Evolutionary conservation across 2,797 vertebrate species (phyloP), one percentile per base, ranked within the genome.

Genomic region (Sciurus vulgaris): DNA sequence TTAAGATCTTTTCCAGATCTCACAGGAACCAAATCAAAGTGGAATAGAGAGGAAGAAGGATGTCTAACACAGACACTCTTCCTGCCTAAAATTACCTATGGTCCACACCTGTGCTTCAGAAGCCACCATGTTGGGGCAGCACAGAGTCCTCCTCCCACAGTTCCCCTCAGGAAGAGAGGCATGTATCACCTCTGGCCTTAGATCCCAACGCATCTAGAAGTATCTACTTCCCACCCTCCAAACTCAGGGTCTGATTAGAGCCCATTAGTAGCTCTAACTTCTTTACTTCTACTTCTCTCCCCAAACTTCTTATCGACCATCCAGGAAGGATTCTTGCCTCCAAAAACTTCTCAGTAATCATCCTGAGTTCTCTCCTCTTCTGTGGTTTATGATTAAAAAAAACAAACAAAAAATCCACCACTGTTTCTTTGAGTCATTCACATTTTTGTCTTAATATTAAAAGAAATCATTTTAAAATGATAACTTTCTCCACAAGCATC

Each of bases 381-480:
- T 96, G 49, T 90, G n/a, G 10, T 72, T 82, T 74, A 15, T 77
- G 22, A 49, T 17, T 82, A 30, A 18, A 33, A 41, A 24, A 88
- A 51, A 79, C 18, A 61, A 72, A 7, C 38, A 38, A 24, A 41
- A 33, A 18, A 79, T 17, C 26, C 1, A 15, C n/a, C 17, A 35
- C 6, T 54, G 77, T 82, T 85, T 18, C 18, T 87, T 93, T 65
- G 26, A 72, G 24, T 26, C 18, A 56, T 35, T 93, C 74, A 35
- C 13, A 22, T 54, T n/a, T 74, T 79, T 94, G 86, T 77, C 65
- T 96, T 90, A 72, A 49, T 83, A 67, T 22, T 73, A 74, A 87
- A 24, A 61, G 26, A 3, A 61, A 26, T 61, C 26, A 67, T 82
- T 86, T 94, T 49, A 41, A 78, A 94, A 70, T 11, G 83, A n/a